These are phyloP conservation scores for Empidonax traillii DNA, from an alignment of 2,113 vertebrate species.

Conservation along the genomic window DNA sequence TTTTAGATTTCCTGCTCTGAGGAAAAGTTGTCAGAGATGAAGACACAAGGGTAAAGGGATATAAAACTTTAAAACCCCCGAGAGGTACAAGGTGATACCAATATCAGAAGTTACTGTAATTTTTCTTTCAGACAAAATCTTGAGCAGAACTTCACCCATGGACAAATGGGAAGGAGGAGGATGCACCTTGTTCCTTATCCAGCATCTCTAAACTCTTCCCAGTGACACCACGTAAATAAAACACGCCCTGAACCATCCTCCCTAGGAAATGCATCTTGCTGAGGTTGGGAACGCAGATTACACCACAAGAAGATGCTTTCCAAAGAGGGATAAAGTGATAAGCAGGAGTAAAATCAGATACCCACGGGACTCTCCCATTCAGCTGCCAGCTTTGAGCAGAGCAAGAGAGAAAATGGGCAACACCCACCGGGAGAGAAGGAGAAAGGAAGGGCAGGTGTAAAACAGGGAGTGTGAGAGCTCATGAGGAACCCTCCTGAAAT, in stretches of 20 bases:
- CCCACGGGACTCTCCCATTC: fast-evolving
- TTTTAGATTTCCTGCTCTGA: fast-evolving
- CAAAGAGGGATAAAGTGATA: neutral
- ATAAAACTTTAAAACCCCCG: neutral
- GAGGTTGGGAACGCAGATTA: neutral
- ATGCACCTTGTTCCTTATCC: neutral
- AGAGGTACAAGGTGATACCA: neutral
- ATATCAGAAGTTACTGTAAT: neutral
- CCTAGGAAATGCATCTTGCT: neutral
- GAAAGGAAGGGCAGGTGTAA: neutral
- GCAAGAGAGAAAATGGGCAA: neutral
- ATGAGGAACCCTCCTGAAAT: neutral
- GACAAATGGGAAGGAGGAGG: neutral
- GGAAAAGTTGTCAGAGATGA: neutral
- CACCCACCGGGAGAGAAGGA: neutral
- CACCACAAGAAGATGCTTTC: neutral
- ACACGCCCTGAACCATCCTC: neutral
- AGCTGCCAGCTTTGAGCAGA: neutral
- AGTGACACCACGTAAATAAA: neutral
- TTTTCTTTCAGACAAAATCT: neutral
- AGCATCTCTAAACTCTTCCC: neutral
- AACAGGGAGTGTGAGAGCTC: neutral
- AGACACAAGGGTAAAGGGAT: neutral
- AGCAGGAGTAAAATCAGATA: neutral
- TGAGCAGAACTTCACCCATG: neutral